Conservation (phyloP, 2,888 invertebrate species). For the Siphlonurus alternatus region DNA sequence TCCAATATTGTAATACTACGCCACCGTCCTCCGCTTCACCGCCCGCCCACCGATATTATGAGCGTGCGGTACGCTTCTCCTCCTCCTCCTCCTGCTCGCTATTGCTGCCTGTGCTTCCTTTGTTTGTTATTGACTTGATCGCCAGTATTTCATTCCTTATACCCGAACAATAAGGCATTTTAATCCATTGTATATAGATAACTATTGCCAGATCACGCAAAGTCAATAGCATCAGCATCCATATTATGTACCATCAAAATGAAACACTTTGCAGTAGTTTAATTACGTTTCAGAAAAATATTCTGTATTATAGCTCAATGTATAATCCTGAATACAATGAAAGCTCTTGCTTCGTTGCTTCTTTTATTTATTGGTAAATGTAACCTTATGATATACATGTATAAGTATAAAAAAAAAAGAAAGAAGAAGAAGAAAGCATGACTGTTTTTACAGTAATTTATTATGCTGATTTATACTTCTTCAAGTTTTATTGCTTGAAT, state of each 20-base stretch:
- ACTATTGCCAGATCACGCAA: background rate
- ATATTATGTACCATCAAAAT: background rate
- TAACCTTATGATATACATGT: too few relatives aligned
- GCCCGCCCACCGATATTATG: background rate
- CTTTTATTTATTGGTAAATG: too few relatives aligned
- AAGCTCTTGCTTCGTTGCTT: too few relatives aligned
- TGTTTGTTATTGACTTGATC: background rate
- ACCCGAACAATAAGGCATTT: background rate
- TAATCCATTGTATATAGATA: background rate
- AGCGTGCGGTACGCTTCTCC: background rate
- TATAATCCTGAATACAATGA: background rate
- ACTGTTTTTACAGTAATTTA: too few relatives aligned
- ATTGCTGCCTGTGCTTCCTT: background rate
- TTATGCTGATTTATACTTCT: too few relatives aligned
- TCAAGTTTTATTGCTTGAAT: background rate
- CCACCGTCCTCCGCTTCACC: background rate
- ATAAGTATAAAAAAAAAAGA: background rate
- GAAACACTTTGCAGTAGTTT: background rate
- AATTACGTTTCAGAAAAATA: background rate
- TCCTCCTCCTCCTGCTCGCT: too few relatives aligned
- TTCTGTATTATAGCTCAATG: background rate
- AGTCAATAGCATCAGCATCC: background rate
- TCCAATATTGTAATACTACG: background rate
- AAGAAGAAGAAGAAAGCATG: too few relatives aligned
- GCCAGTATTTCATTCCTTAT: background rate